Evolutionary conservation across 2,888 invertebrate genomes (phyloP).

Genomic region (Mesochorus sp.): DNA sequence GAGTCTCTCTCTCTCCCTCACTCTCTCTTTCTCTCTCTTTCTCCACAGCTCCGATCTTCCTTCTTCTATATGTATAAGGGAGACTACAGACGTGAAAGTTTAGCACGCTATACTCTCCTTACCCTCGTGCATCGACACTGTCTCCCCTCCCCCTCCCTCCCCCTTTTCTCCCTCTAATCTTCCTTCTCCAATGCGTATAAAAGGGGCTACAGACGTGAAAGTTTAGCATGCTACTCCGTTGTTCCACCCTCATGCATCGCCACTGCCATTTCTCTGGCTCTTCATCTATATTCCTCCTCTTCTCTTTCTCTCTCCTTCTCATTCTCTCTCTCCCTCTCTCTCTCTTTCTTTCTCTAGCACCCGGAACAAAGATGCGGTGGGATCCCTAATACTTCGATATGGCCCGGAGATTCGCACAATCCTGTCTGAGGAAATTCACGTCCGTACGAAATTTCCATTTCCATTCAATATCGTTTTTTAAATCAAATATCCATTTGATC

Average conservation of each 20-base stretch:
- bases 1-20: constrained; percentile 43
- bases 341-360: too few relatives aligned
- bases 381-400: too few relatives aligned
- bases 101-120: constrained; percentile 11
- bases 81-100: constrained; percentile 44
- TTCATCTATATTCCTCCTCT: neutral
- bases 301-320: constrained; percentile 41
- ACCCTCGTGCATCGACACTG: constrained; percentile 46
- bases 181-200: constrained; percentile 44
- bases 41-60: constrained; percentile 1
- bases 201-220: constrained; percentile 34
- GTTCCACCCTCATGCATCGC: constrained; percentile 49
- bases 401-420: too few relatives aligned
- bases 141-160: neutral
- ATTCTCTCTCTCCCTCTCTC: too few relatives aligned
- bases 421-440: too few relatives aligned
- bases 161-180: neutral
- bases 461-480: too few relatives aligned
- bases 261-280: neutral
- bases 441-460: too few relatives aligned
- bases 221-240: constrained; percentile 24
- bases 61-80: constrained; percentile 37
- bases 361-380: too few relatives aligned
- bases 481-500: too few relatives aligned
- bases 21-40: constrained; percentile 16